Evolutionary conservation across 1,140 invertebrate genomes (phyloP).

Genomic region (Drosophila varians): DNA sequence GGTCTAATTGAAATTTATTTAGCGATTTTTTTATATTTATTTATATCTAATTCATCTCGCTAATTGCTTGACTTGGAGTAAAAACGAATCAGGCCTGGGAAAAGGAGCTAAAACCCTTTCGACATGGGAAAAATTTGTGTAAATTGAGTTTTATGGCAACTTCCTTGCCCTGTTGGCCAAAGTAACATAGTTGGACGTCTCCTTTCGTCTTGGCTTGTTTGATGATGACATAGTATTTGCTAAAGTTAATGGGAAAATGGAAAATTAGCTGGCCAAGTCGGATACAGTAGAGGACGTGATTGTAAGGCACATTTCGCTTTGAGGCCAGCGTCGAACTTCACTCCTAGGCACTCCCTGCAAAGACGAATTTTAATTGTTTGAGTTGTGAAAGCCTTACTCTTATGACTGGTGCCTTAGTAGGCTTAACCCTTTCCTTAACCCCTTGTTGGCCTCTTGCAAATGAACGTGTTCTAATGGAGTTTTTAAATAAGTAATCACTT

Average conservation of each 20-base stretch:
- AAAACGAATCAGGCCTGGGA: no score
- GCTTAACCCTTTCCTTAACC: background rate
- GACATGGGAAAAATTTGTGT: background rate
- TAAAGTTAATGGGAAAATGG: conserved; percentile 62
- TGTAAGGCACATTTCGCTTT: background rate
- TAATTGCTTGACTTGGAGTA: background rate
- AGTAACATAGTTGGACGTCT: no score
- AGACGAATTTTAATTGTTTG: no score
- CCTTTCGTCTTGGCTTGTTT: conserved; percentile 47
- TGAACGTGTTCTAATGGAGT: conserved; percentile 50
- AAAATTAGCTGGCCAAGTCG: conserved; percentile 36
- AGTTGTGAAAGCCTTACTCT: background rate
- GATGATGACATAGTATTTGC: conserved; percentile 62
- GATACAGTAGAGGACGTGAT: background rate
- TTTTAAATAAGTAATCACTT: conserved; percentile 64
- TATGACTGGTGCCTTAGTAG: background rate
- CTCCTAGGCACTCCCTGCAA: no score
- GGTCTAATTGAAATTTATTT: conserved; percentile 8
- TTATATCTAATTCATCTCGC: background rate
- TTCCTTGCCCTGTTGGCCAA: no score
- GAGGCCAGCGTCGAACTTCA: no score
- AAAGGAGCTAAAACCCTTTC: no score
- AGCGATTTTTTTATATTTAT: background rate
- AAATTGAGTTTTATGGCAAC: conserved; percentile 36
- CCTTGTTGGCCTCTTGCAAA: background rate